Base-by-base conservation (phyloP, 2,113 vertebrate species). In the Synodontis membranacea region DNA sequence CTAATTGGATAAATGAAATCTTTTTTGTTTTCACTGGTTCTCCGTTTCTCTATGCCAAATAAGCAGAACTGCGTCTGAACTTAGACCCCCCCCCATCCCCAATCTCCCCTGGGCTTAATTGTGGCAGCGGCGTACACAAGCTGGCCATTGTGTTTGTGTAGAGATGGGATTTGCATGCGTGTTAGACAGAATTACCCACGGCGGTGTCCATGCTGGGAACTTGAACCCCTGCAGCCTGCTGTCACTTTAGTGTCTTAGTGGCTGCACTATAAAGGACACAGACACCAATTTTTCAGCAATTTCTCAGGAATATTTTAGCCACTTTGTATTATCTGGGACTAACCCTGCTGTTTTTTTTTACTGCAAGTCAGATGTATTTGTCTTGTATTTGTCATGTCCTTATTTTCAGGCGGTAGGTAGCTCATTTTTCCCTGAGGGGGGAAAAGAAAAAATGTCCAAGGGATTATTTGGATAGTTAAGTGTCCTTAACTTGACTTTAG, bases 81-180 rank as follows among this genome's bases (percentile, higher is more conserved):
- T 89, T 86, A 50, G 52, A 39, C 75, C 84, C 88, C 85, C 46
- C 70, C 28, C 56, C 3, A 21, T 6, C 17, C 31, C 39, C 70
- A 1, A 1, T 39, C 10, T 80, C 52, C 86, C 82, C 79, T 50
- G 12, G 86, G 84, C 74, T 84, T 80, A 86, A 83, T 75, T 70
- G 54, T 81, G 72, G 75, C 78, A 60, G 10, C 85, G 76, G 88
- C 86, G 78, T 85, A 90, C 92, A 95, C 93, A 95, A 92, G 91
- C 94, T 87, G 89, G 88, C 92, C 92, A 94, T 95, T 95, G 94
- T 95, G 93, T 92, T 89, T 86, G 91, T 93, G 90, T 92, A 91
- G 89, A 93, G 93, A 94, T 94, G 92, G 94, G 95, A 95, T 95
- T 95, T 94, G 94, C 95, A 95, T 94, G 93, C 93, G 52, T 94